Evolutionary conservation across 2,797 vertebrate genomes (phyloP), one percentile per base, ranked within the genome.

Genomic region (Oceanodroma leucorhoa): DNA sequence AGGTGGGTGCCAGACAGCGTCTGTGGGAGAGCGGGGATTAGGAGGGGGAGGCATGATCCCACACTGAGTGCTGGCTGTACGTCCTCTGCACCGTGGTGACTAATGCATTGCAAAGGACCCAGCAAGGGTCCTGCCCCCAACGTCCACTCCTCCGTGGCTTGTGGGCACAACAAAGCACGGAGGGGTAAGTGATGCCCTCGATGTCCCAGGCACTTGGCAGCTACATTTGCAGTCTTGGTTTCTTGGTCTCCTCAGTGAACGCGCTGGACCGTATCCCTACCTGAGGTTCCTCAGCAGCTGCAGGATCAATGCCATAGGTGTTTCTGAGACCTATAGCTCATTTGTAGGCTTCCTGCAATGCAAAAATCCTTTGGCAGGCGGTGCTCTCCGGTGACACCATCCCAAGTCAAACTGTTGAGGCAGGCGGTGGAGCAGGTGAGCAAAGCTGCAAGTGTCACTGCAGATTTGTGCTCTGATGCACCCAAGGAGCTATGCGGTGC

Each of bases 141-240:
- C 1, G 1, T 11, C 20, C 1, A 16, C 58, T 69, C 46, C 36
- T 50, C 30, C 2, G 0, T 6, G 14, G 30, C 46, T 51, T 17
- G 21, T 62, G 53, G 34, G 27, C 32, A 51, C 40, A 51, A 34
- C 36, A 46, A 32, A 62, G 23, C 40, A 18, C 1, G 2, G 13
- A 34, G 29, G n/a, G 14, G 3, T 61, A 55, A 85, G 27, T 9
- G 3, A 6, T 8, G 45, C 29, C 36, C 50, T 67, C 2, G 0
- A 0, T 20, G 26, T n/a, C 45, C 51, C 24, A 24, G 14, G n/a
- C 45, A 29, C 7, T 12, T 46, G 24, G 24, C n/a, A 51, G 17
- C 26, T 78, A 32, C n/a, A 5, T 45, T 43, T 30, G 6, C 20
- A 32, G 38, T 48, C 54, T 34, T 7, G 10, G 13, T 36, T 67